Evolutionary conservation across 2,888 invertebrate species (phyloP).

Genomic region (Metallyticus violacea): DNA sequence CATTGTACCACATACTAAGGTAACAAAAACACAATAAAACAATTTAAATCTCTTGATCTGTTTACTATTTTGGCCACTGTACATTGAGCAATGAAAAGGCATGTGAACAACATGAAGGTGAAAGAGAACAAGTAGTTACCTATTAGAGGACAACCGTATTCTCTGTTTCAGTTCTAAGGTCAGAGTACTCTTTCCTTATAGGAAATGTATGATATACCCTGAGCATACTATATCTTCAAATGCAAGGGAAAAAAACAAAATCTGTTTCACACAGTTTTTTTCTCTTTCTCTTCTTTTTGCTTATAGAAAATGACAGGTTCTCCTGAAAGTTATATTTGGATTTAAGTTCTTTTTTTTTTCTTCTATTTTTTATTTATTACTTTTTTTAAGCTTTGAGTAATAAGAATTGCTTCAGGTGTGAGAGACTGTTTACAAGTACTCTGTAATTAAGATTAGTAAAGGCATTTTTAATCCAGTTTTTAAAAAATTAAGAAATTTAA

Average conservation of each 20-base stretch:
- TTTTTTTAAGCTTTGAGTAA: neutral
- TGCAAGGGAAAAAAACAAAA: neutral
- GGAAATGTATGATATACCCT: neutral
- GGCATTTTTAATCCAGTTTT: neutral
- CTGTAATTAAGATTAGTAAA: neutral
- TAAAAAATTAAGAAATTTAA: neutral
- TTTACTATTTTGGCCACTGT: neutral
- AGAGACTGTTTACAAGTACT: too few species aligned
- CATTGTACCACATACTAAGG: neutral
- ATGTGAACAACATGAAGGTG: neutral
- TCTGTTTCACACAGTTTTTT: neutral
- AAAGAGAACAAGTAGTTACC: neutral
- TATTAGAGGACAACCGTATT: neutral
- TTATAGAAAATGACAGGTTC: neutral
- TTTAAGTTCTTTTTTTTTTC: too few species aligned
- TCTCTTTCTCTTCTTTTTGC: neutral
- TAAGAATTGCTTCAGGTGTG: neutral
- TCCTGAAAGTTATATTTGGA: neutral
- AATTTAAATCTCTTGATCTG: neutral
- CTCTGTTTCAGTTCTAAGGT: neutral
- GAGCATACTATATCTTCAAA: neutral
- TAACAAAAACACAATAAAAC: neutral
- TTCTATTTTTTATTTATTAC: neutral
- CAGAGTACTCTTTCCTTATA: neutral
- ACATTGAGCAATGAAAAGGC: constrained; percentile 14